Conservation (phyloP, 2,888 invertebrate species). For the Rutpela maculata region DNA sequence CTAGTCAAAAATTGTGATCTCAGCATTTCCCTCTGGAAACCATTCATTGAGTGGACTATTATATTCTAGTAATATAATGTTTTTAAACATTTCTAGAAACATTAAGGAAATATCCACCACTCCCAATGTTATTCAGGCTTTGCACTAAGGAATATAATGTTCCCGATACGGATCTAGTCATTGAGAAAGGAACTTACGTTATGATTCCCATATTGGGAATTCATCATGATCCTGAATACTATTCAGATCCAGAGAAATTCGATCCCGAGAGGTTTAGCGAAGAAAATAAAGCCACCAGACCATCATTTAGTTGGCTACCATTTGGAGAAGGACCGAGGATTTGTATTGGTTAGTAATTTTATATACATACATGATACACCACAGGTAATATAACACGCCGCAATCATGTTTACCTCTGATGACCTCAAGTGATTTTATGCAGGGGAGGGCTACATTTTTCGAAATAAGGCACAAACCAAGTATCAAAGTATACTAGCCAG, state of each 20-base stretch:
- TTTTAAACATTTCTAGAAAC: slow-evolving; percentile 64
- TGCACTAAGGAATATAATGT: slow-evolving; percentile 61
- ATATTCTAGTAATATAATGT: not conserved
- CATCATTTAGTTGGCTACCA: slow-evolving; percentile 47
- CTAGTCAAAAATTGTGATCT: too few relatives aligned
- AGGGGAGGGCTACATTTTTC: too few relatives aligned
- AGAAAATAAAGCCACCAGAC: slow-evolving; percentile 53
- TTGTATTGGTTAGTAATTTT: slow-evolving; percentile 54
- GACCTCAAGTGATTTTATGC: too few relatives aligned
- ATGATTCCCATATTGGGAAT: slow-evolving; percentile 61
- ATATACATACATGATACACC: not conserved
- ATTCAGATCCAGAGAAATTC: slow-evolving; percentile 61
- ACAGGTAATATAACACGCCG: too few relatives aligned
- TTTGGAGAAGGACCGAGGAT: slow-evolving; percentile 55
- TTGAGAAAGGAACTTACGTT: slow-evolving; percentile 65
- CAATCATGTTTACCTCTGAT: too few relatives aligned
- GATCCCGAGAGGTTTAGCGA: slow-evolving; percentile 53
- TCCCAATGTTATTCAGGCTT: slow-evolving; percentile 51
- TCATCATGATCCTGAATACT: slow-evolving; percentile 67
- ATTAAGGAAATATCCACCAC: slow-evolving; percentile 67
- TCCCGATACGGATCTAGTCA: slow-evolving; percentile 62
- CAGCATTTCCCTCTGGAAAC: too few relatives aligned
- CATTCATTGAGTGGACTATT: too few relatives aligned
- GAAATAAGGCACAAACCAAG: too few relatives aligned
- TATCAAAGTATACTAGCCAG: too few relatives aligned